phyloP scores from a whole-genome alignment of 2,888 invertebrate genomes.

The Seira ritae region DNA sequence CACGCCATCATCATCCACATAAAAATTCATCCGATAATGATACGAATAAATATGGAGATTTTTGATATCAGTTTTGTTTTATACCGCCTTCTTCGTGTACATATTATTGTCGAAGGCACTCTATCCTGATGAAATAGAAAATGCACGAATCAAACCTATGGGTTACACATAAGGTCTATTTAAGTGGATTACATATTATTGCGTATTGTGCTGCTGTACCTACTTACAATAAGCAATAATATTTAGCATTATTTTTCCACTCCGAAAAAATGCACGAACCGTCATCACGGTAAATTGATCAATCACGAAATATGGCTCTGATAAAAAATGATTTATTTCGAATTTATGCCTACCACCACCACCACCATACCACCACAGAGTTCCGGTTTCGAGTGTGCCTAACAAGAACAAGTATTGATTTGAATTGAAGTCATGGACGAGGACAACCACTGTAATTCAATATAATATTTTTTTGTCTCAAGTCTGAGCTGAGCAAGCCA shows the following conservation, averaged over 20 bases:
- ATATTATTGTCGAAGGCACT: not conserved
- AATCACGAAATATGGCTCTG: constrained; percentile 9
- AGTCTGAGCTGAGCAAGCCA: no score
- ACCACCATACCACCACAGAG: not conserved
- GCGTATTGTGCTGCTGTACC: not conserved
- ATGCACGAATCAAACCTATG: not conserved
- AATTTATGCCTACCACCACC: not conserved
- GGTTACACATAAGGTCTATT: no score
- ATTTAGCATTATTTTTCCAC: constrained; percentile 7
- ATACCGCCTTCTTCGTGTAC: constrained; percentile 16
- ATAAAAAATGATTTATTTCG: constrained; percentile 16
- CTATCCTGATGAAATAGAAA: constrained; percentile 14
- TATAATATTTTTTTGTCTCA: no score
- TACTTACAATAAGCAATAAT: not conserved
- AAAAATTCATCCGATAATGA: not conserved
- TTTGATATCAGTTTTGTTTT: constrained; percentile 10
- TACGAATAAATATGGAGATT: not conserved
- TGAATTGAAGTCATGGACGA: no score
- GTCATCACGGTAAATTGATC: constrained; percentile 23
- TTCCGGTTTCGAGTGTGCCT: not conserved
- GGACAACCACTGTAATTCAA: no score
- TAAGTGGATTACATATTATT: constrained; percentile 13
- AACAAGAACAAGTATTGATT: no score
- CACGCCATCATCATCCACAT: not conserved
- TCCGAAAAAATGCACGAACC: not conserved